A percentile compares a stretch with the other conserved stretches of the same genome.
Evolutionary conservation across 2,888 invertebrate genomes (phyloP).

Genomic region (Agriopis aurantiaria): DNA sequence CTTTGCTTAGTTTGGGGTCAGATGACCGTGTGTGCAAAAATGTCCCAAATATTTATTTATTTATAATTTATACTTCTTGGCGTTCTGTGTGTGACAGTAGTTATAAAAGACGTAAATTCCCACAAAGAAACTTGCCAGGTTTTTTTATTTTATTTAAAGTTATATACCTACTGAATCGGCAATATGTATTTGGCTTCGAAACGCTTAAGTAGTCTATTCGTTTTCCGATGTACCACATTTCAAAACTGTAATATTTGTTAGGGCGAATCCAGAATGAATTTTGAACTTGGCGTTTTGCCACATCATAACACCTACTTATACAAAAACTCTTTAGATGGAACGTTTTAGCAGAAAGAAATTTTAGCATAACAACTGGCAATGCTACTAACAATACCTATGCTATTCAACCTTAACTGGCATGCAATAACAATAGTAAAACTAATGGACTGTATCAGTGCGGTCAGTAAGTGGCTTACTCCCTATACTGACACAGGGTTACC

Average conservation of each 20-base stretch:
- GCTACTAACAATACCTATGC: not conserved
- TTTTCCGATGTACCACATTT: not conserved
- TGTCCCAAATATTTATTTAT: too few species aligned
- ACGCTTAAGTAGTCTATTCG: not conserved
- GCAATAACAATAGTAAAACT: slow-evolving; percentile 24
- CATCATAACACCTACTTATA: not conserved
- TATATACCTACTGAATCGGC: too few species aligned
- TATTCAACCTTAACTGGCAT: slow-evolving; percentile 20
- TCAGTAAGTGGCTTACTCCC: slow-evolving; percentile 23
- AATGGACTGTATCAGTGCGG: slow-evolving; percentile 24
- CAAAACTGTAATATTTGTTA: slow-evolving; percentile 8
- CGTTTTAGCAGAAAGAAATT: not conserved
- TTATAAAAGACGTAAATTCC: too few species aligned
- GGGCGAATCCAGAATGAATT: not conserved
- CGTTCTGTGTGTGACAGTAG: too few species aligned
- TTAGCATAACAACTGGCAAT: slow-evolving; percentile 13
- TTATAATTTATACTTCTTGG: too few species aligned
- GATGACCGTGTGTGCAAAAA: too few species aligned
- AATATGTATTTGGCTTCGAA: not conserved
- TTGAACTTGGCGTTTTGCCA: slow-evolving; percentile 9
- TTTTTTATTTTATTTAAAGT: too few species aligned
- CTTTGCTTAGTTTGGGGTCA: too few species aligned
- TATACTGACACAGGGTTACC: not conserved
- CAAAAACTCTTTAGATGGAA: slow-evolving; percentile 3
- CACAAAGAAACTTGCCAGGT: too few species aligned